Conservation (phyloP, 2,113 vertebrate genomes). For the Speoplatyrhinus poulsoni region DNA sequence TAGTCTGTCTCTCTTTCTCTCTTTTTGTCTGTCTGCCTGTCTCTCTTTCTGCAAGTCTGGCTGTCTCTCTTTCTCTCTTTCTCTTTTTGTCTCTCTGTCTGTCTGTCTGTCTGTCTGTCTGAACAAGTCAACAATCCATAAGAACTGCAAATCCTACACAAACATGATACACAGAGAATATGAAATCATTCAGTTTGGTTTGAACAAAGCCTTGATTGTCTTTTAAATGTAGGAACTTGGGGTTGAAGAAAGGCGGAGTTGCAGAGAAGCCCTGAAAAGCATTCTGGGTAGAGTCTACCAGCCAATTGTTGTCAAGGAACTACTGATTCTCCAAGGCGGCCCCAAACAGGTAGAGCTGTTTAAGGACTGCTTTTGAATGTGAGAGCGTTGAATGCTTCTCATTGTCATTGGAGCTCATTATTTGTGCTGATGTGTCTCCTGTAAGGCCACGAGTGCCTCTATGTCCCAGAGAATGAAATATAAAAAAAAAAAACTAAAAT, state of each 20-base stretch:
- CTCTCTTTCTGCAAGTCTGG: neutral
- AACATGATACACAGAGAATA: neutral
- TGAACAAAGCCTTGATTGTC: no score
- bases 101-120: no score
- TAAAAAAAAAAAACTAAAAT: no score
- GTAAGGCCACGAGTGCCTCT: no score
- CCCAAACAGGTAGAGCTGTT: slow-evolving; percentile 80
- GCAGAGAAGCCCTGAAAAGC: slow-evolving; percentile 73
- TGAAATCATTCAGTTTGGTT: no score
- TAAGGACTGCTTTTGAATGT: neutral
- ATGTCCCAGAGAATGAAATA: neutral
- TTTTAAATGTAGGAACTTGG: slow-evolving; percentile 73
- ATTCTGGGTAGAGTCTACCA: slow-evolving; percentile 88
- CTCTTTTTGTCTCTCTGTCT: neutral
- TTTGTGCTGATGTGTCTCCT: neutral
- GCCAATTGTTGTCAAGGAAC: slow-evolving; percentile 86
- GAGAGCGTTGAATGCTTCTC: neutral
- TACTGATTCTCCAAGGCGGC: slow-evolving; percentile 89
- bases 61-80: no score
- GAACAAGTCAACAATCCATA: no score
- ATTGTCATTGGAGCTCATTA: no score
- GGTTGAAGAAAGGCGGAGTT: slow-evolving; percentile 72
- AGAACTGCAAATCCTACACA: no score
- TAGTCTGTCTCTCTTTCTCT: no score
- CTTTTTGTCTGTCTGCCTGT: neutral